These are phyloP conservation scores for Galaxea fascicularis DNA, from an alignment of 92 coral and sea anemone species.

Conservation along the genomic window DNA sequence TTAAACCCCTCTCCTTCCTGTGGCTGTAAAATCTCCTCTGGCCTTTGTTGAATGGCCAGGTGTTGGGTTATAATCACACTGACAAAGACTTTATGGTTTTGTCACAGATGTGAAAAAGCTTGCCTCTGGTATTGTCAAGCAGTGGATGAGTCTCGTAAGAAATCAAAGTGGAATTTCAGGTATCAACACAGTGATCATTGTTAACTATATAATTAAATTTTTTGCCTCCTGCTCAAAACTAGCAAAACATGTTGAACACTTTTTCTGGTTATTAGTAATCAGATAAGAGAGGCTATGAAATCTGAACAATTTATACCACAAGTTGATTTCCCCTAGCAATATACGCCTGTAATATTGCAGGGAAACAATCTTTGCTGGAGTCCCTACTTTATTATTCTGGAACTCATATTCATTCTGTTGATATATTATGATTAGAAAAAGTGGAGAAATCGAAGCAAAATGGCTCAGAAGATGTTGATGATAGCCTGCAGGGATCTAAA, in stretches of 20 bases:
- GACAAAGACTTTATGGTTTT: background rate
- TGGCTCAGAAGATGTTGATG: conserved; percentile 44
- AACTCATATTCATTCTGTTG: background rate
- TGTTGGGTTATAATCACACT: background rate
- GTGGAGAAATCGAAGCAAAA: conserved; percentile 65
- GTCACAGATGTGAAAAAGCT: conserved; percentile 82
- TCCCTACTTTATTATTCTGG: background rate
- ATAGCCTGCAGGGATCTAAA: conserved; percentile 15
- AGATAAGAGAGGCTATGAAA: too few species aligned
- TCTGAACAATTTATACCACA: too few species aligned
- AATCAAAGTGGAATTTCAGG: conserved; percentile 69
- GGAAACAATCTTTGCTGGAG: too few species aligned
- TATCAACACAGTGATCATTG: background rate
- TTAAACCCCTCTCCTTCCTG: too few species aligned
- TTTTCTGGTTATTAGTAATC: too few species aligned
- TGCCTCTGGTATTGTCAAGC: conserved; percentile 78
- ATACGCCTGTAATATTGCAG: too few species aligned
- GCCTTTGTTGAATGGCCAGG: too few species aligned
- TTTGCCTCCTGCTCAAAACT: too few species aligned
- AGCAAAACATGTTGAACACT: too few species aligned
- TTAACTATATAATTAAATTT: too few species aligned
- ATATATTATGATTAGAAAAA: background rate
- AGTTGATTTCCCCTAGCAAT: too few species aligned
- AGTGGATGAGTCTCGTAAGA: conserved; percentile 94
- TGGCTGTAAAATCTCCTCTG: background rate